Evolutionary conservation across 2,113 vertebrate genomes (phyloP).

Genomic region (Cavia aperea): DNA sequence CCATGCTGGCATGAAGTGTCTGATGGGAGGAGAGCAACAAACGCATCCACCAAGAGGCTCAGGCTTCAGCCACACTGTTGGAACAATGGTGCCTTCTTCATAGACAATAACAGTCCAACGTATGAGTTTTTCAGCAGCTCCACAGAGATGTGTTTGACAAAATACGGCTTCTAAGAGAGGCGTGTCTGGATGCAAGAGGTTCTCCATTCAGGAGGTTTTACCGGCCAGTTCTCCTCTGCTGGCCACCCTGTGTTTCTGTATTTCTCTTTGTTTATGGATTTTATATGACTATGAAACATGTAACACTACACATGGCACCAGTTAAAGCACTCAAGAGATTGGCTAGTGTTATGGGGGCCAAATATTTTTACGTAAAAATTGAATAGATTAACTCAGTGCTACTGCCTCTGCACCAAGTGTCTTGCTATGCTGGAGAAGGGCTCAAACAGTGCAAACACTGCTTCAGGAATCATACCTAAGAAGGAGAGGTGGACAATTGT

Average conservation of each 20-base stretch:
- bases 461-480: neutral
- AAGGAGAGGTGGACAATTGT: neutral
- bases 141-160: neutral
- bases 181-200: neutral
- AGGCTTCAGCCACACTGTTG: neutral
- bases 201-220: neutral
- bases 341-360: neutral
- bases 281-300: neutral
- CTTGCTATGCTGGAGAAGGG: neutral
- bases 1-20: neutral
- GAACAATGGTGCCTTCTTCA: neutral
- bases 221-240: neutral
- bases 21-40: constrained; percentile 6
- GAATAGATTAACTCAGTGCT: neutral
- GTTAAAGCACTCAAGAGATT: neutral
- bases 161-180: neutral
- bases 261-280: neutral
- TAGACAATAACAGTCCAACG: neutral
- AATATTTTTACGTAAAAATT: neutral
- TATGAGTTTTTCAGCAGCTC: constrained; percentile 23
- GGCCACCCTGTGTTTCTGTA: neutral
- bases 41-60: neutral
- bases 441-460: neutral
- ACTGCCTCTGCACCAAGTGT: neutral
- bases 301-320: neutral